Conservation (phyloP, 2,113 vertebrate species). For the Forbesichthys agassizii region DNA sequence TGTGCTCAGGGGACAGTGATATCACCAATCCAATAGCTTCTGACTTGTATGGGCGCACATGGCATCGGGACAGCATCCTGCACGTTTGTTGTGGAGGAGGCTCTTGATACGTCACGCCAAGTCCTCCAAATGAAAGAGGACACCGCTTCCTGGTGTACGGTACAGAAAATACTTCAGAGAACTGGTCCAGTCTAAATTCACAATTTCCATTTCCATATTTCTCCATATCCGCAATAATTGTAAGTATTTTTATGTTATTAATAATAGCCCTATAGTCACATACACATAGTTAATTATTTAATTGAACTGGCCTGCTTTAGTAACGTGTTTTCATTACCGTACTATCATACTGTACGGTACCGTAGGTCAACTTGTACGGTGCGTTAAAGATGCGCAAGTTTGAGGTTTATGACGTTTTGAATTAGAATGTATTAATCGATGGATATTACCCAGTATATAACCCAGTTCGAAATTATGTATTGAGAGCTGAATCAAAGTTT, state of each 20-base stretch:
- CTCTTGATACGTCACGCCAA: slow-evolving; percentile 33
- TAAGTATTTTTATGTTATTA: not conserved
- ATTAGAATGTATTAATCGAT: not conserved
- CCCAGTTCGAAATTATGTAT: not conserved
- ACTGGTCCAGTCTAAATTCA: not conserved
- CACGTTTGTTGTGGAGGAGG: not conserved
- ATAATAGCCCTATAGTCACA: too few relatives aligned
- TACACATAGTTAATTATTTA: too few relatives aligned
- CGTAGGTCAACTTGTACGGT: too few relatives aligned
- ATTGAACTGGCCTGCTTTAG: too few relatives aligned
- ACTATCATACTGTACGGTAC: too few relatives aligned
- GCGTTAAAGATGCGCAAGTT: too few relatives aligned
- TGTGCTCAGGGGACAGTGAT: too few relatives aligned
- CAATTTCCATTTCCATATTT: not conserved
- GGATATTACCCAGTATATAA: not conserved
- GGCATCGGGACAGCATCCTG: slow-evolving; percentile 14
- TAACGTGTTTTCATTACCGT: too few relatives aligned
- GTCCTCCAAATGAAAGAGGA: slow-evolving; percentile 56
- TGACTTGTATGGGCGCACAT: not conserved
- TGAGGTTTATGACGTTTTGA: too few relatives aligned
- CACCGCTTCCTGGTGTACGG: slow-evolving; percentile 68
- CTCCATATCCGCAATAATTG: not conserved
- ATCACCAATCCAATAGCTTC: too few relatives aligned
- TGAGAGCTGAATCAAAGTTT: not conserved
- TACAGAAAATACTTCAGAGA: slow-evolving; percentile 26